A percentile compares a stretch with the other conserved stretches of the same genome.
phyloP scores from a whole-genome alignment of 1,140 invertebrate genomes.

The Drosophila asahinai region DNA sequence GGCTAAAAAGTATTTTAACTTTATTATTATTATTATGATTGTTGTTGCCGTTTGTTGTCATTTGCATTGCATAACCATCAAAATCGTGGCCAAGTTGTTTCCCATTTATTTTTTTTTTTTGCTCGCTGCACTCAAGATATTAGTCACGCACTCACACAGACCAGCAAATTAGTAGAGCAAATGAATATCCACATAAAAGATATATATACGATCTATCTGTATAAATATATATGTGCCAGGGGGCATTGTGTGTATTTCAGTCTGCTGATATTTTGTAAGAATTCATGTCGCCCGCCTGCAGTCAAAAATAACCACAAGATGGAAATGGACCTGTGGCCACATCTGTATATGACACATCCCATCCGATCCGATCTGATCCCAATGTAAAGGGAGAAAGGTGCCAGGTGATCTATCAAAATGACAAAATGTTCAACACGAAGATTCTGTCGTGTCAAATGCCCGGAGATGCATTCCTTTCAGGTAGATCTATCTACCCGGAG shows the following conservation, averaged over 20 bases:
- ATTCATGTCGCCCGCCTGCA: constrained; percentile 74
- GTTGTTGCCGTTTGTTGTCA: constrained; percentile 48
- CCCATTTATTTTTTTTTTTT: constrained; percentile 25
- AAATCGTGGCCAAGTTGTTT: constrained; percentile 71
- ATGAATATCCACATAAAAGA: constrained; percentile 59
- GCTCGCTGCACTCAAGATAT: constrained; percentile 71
- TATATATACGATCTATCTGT: constrained; percentile 44
- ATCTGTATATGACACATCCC: constrained; percentile 43
- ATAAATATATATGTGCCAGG: constrained; percentile 34
- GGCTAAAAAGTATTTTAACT: constrained; percentile 58
- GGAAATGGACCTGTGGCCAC: constrained; percentile 51
- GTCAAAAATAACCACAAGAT: constrained; percentile 76
- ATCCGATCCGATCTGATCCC: constrained; percentile 10
- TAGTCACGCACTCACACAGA: constrained; percentile 76
- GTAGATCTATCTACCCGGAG: constrained; percentile 17
- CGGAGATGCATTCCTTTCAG: constrained; percentile 41
- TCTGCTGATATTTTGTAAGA: constrained; percentile 74
- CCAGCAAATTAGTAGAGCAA: constrained; percentile 75
- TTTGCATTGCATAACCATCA: constrained; percentile 64
- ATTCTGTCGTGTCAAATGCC: constrained; percentile 38
- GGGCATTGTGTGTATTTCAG: constrained; percentile 51
- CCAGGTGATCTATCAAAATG: constrained; percentile 67
- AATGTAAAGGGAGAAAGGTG: constrained; percentile 36
- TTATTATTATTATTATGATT: constrained; percentile 71
- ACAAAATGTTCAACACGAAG: constrained; percentile 55